Evolutionary conservation across 2,888 invertebrate genomes (phyloP).

Genomic region (Pyrrhosoma nymphula): DNA sequence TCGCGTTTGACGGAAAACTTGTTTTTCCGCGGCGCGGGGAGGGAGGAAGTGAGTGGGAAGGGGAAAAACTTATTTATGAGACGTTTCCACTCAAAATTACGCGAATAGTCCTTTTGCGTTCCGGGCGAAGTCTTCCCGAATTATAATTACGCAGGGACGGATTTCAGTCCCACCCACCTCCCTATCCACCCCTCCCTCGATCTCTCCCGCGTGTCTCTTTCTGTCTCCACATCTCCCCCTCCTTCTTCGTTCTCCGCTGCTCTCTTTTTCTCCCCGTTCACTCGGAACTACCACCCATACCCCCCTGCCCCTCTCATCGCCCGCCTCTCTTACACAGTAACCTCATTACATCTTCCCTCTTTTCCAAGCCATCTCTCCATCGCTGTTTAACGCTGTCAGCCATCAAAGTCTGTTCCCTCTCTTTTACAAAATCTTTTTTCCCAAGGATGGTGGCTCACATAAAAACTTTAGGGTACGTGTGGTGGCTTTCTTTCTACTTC

Average conservation of each 20-base stretch:
- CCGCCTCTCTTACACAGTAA: background rate
- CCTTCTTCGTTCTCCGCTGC: background rate
- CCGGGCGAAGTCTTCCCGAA: conserved; percentile 42
- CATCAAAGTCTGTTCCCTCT: background rate
- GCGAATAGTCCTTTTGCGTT: conserved; percentile 53
- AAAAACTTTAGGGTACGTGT: background rate
- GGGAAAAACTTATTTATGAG: conserved; percentile 55
- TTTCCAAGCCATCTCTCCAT: background rate
- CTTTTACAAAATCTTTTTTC: background rate
- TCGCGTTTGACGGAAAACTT: conserved; percentile 64
- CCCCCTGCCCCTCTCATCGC: background rate
- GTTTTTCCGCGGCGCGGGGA: conserved; percentile 49
- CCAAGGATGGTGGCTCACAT: background rate
- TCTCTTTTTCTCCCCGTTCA: background rate
- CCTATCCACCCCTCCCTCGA: background rate
- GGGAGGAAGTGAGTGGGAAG: too few relatives aligned
- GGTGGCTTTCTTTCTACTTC: background rate
- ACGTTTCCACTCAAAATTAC: conserved; percentile 61
- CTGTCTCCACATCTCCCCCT: background rate
- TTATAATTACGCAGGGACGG: conserved; percentile 58
- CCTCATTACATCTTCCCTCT: background rate
- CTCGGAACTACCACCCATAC: background rate
- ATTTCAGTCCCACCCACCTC: background rate
- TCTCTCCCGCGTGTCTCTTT: background rate
- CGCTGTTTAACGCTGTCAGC: background rate